Evolutionary conservation across 1,140 invertebrate species (phyloP).

Genomic region (Ectropis grisescens): DNA sequence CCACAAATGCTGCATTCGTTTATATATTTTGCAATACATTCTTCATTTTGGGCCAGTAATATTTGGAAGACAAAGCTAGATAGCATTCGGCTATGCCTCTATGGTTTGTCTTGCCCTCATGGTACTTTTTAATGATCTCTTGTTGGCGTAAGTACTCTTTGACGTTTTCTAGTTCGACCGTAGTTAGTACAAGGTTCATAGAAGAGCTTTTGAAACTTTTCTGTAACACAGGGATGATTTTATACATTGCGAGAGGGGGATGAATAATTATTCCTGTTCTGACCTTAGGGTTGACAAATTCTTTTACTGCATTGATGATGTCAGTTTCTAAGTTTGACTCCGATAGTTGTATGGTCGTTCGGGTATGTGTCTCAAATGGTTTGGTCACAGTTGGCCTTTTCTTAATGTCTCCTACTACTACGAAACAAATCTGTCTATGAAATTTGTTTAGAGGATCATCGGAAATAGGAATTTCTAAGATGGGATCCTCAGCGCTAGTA

Average conservation of each 20-base stretch:
- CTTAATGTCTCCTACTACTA: slow-evolving; percentile 7
- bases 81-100: slow-evolving; percentile 11
- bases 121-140: slow-evolving; percentile 12
- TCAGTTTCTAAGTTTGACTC: slow-evolving; percentile 9
- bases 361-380: slow-evolving; percentile 9
- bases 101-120: slow-evolving; percentile 17
- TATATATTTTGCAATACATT: slow-evolving; percentile 7
- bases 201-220: slow-evolving; percentile 8
- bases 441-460: slow-evolving; percentile 13
- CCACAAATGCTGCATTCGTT: slow-evolving; percentile 10
- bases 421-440: slow-evolving; percentile 7
- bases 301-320: slow-evolving; percentile 6
- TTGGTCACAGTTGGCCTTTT: slow-evolving; percentile 4
- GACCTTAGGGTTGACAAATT: slow-evolving; percentile 11
- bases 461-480: slow-evolving; percentile 11
- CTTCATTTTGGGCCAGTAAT: slow-evolving; percentile 16
- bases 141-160: slow-evolving; percentile 8
- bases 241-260: slow-evolving; percentile 5
- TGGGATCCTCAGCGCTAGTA: slow-evolving; percentile 9
- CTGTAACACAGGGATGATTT: slow-evolving; percentile 9
- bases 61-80: slow-evolving; percentile 4
- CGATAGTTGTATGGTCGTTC: slow-evolving; percentile 6
- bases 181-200: slow-evolving; percentile 10
- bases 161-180: slow-evolving; percentile 7
- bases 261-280: slow-evolving; percentile 8